Evolutionary conservation across 2,113 vertebrate species (phyloP).

Genomic region (Mirza zaza): DNA sequence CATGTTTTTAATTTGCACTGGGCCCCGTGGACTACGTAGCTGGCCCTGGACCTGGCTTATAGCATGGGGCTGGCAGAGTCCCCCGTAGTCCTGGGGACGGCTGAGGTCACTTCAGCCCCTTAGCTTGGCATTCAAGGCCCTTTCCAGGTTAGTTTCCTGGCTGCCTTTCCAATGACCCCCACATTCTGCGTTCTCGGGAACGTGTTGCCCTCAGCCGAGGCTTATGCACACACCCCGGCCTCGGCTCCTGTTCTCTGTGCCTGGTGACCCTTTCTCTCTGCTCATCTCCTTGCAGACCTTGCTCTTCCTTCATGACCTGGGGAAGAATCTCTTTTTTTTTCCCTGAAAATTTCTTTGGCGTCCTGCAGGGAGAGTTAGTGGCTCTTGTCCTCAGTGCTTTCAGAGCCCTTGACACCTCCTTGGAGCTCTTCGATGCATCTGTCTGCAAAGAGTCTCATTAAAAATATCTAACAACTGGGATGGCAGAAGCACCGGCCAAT

Average conservation of each 20-base stretch:
- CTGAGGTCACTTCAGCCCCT: not conserved
- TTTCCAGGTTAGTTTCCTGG: not conserved
- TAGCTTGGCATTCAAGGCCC: not conserved
- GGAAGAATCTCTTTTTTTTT: not conserved
- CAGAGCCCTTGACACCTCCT: not conserved
- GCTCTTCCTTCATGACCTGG: not conserved
- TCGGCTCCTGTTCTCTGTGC: not conserved
- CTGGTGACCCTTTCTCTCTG: not conserved
- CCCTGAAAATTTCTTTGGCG: not conserved
- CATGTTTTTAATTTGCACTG: not conserved
- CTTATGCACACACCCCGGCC: not conserved
- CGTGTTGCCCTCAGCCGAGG: not conserved
- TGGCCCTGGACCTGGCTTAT: not conserved
- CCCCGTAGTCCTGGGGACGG: no score
- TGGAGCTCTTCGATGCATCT: not conserved
- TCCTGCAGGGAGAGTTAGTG: not conserved
- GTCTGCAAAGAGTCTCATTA: not conserved
- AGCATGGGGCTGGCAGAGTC: not conserved
- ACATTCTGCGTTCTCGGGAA: fast-evolving
- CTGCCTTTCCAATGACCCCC: not conserved
- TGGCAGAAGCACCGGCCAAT: not conserved
- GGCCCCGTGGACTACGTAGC: not conserved
- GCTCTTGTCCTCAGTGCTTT: not conserved
- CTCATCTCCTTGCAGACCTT: not conserved
- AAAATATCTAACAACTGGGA: not conserved